Conservation (phyloP, 1,140 invertebrate genomes). For the Trichoplusia ni region DNA sequence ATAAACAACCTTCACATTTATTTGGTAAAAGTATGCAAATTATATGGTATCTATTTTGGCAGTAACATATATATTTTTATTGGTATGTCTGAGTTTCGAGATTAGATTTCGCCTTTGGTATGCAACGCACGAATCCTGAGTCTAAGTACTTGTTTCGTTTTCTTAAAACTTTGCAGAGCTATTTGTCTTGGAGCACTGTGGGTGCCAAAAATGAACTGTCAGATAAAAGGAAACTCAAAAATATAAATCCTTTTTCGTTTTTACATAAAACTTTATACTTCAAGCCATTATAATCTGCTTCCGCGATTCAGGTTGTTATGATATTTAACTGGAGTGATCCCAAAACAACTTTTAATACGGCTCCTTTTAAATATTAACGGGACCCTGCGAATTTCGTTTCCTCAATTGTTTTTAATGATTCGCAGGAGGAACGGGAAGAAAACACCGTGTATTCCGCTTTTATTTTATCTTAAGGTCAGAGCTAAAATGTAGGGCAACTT, state of each 20-base stretch:
- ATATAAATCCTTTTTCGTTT: no score
- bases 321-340: neutral
- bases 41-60: no score
- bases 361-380: conserved; percentile 14
- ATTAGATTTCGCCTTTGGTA: no score
- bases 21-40: neutral
- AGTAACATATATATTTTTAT: no score
- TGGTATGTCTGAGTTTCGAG: no score
- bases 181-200: conserved; percentile 6
- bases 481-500: conserved; percentile 1
- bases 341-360: conserved; percentile 7
- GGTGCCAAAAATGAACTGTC: conserved; percentile 14
- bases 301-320: neutral
- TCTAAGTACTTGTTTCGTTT: conserved; percentile 1
- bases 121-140: no score
- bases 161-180: conserved; percentile 3
- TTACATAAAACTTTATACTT: neutral
- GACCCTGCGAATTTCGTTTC: neutral
- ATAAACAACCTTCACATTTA: conserved; percentile 2
- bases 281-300: neutral
- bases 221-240: neutral
- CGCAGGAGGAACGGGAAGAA: neutral
- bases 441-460: neutral
- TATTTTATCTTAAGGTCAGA: neutral
- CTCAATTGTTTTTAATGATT: conserved; percentile 17